Evolutionary conservation across 2,797 vertebrate species (phyloP).

Genomic region (Phrynocephalus vlangalii): DNA sequence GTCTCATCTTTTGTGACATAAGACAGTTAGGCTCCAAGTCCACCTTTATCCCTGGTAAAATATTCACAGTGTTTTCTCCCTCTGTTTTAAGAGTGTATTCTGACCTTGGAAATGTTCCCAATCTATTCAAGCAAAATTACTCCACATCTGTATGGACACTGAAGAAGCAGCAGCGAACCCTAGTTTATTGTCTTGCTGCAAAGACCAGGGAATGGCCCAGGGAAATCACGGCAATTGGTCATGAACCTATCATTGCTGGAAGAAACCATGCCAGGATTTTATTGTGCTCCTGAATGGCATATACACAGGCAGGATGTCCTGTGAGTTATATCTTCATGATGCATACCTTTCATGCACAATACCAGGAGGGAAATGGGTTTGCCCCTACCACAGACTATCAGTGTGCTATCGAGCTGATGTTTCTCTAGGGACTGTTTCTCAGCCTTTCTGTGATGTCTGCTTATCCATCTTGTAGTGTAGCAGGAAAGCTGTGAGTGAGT

Average conservation of each 20-base stretch:
- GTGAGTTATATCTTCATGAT: too few relatives aligned
- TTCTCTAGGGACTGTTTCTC: too few relatives aligned
- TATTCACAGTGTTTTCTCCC: not conserved
- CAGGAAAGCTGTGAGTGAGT: too few relatives aligned
- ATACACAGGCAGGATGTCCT: too few relatives aligned
- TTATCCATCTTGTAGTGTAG: too few relatives aligned
- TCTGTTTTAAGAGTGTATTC: conserved; percentile 25
- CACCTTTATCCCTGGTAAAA: conserved; percentile 7
- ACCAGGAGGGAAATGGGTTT: too few relatives aligned
- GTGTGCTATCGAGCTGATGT: too few relatives aligned
- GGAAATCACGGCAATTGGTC: not conserved
- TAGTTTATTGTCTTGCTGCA: not conserved
- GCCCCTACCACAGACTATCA: too few relatives aligned
- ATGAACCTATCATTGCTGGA: not conserved
- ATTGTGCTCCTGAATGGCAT: too few relatives aligned
- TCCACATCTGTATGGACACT: conserved; percentile 9
- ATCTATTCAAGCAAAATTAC: not conserved
- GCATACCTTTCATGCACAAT: too few relatives aligned
- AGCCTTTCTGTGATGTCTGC: too few relatives aligned
- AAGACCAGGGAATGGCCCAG: not conserved
- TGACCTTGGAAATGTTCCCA: not conserved
- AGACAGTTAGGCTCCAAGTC: conserved; percentile 23
- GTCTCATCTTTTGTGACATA: conserved; percentile 48
- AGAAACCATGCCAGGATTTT: not conserved
- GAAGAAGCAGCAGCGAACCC: conserved; percentile 4